phyloP scores from a whole-genome alignment of 2,113 vertebrate genomes.

The Rana temporaria region DNA sequence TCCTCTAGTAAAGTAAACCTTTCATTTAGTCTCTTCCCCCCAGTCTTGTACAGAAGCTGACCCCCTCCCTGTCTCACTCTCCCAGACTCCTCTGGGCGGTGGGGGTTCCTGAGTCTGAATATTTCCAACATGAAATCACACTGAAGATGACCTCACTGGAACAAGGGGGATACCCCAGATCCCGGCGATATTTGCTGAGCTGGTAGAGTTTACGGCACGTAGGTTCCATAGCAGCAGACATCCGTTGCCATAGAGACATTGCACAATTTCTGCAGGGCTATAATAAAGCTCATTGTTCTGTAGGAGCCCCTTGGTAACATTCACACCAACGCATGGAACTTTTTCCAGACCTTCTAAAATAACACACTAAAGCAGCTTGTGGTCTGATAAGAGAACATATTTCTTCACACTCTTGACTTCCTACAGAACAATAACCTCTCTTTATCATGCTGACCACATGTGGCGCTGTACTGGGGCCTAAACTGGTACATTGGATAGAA shows the following conservation, averaged over 20 bases:
- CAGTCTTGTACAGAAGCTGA: constrained; percentile 15
- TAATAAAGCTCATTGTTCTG: background rate
- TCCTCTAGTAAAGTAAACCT: constrained; percentile 18
- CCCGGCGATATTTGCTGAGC: background rate
- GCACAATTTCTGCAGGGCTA: background rate
- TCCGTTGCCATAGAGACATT: background rate
- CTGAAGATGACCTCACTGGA: constrained; percentile 20
- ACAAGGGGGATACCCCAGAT: constrained; percentile 39
- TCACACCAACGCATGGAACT: background rate
- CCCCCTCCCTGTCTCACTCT: constrained; percentile 50
- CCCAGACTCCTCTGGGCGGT: constrained; percentile 16
- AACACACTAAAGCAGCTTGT: background rate
- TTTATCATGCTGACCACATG: background rate
- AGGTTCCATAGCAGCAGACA: too few relatives aligned
- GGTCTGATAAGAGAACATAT: background rate
- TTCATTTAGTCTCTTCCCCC: constrained; percentile 13
- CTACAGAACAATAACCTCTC: constrained; percentile 1
- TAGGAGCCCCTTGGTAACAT: background rate
- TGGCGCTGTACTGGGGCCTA: too few relatives aligned
- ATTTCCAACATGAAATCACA: constrained; percentile 38
- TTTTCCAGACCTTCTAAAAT: constrained; percentile 3
- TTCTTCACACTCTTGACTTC: background rate
- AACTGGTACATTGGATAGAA: too few relatives aligned
- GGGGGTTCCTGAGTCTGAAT: constrained; percentile 42
- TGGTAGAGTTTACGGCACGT: background rate